phyloP scores from a whole-genome alignment of 37 sponge, comb jelly and placozoan species.

The Cladorhizidae sp. region DNA sequence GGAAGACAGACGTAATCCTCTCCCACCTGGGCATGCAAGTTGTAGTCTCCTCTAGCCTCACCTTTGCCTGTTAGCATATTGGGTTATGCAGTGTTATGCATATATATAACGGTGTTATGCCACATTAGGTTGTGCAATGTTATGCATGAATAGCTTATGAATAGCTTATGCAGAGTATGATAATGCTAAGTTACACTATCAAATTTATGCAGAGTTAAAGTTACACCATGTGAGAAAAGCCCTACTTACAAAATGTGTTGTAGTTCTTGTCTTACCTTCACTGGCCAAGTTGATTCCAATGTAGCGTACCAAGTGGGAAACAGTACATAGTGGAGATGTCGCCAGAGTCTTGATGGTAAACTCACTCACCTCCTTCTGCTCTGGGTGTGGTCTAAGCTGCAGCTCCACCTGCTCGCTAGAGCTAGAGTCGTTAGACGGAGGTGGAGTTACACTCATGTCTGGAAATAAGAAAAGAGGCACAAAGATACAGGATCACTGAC shows the following conservation, averaged over 20 bases:
- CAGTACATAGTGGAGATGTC: conserved; percentile 50
- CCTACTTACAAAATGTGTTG: neutral
- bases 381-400: conserved; percentile 67
- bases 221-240: neutral
- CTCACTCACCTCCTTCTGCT: conserved; percentile 14
- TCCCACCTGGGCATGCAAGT: conserved; percentile 10
- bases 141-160: neutral
- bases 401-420: conserved; percentile 51
- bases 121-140: too few relatives aligned
- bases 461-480: neutral
- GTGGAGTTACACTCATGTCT: neutral
- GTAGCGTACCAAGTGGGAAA: conserved; percentile 51
- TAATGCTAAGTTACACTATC: too few relatives aligned
- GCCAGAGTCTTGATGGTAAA: conserved; percentile 34
- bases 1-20: conserved; percentile 17
- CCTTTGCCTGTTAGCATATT: too few relatives aligned
- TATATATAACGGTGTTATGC: too few relatives aligned
- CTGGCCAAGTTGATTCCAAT: neutral
- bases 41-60: neutral
- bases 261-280: neutral
- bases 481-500: too few relatives aligned
- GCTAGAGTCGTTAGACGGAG: neutral
- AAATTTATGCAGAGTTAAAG: too few relatives aligned
- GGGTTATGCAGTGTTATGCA: too few relatives aligned
- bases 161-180: neutral